Base-by-base conservation (phyloP, 2,888 invertebrate genomes). In the Drosophila lacicola region DNA sequence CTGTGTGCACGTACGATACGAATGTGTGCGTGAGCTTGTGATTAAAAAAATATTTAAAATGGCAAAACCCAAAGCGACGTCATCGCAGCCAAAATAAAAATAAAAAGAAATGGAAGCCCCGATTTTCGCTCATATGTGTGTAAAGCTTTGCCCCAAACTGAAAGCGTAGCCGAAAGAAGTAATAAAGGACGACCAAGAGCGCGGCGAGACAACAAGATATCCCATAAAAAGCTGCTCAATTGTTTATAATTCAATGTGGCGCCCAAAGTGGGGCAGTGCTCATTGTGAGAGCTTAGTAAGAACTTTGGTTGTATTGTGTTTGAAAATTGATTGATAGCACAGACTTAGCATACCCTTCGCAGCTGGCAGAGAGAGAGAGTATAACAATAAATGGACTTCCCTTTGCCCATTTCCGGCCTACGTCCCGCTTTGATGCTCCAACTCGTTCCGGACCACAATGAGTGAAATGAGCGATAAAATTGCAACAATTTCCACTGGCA, bases 401-500 rank as follows among this genome's bases (percentile, higher is more conserved):
- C 25, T 42, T 54, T 42, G 25, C 34, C 66, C 29, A 36, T 21
- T 39, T 44, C 39, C 56, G 42, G 58, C 58, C 75, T 55, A 47
- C 51, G 37, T 13, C 14, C 51, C 21, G 70, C 50, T 47, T 37
- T 56, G 70, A 36, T 71, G 37, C n/a, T 13, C 46, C 33, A 44
- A 29, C 51, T 37, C 33, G 29, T 25, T 44, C 37, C 34, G 51
- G 21, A 56, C 36, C 65, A 63, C 73, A 79, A 67, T 82, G 74
- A 83, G 88, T 84, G 89, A 89, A 86, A 88, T 89, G 85, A 86
- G 89, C 86, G 76, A 82, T 88, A 78, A 88, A 89, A 88, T 89
- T 88, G 89, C 82, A 89, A 80, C 82, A 82, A 80, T 78, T 86
- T 87, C 70, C 76, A 77, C 78, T 80, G 56, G 71, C 75, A 66